Evolutionary conservation across 2,888 invertebrate species (phyloP).

Genomic region (Idaea aversata): DNA sequence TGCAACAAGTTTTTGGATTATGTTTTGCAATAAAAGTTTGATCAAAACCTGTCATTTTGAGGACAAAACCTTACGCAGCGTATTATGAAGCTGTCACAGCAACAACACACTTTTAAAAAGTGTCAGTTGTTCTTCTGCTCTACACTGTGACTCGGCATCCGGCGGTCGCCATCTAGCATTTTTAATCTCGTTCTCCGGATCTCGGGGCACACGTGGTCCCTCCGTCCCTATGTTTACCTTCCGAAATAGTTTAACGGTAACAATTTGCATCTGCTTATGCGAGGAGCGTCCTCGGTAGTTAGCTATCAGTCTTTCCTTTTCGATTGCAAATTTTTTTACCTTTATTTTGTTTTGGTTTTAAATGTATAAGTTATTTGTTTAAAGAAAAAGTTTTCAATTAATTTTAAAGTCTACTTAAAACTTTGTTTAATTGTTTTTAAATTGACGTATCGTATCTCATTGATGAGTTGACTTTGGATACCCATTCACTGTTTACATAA

Average conservation of each 20-base stretch:
- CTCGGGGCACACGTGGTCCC: constrained; percentile 64
- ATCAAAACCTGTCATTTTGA: too few species aligned
- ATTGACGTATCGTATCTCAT: constrained; percentile 3
- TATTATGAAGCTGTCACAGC: constrained; percentile 1
- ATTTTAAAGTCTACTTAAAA: background rate
- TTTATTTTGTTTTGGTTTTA: constrained; percentile 25
- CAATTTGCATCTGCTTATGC: constrained; percentile 80
- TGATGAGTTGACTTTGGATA: background rate
- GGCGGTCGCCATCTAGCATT: constrained; percentile 75
- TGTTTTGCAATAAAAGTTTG: too few species aligned
- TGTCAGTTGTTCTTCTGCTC: constrained; percentile 16
- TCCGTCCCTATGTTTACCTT: constrained; percentile 77
- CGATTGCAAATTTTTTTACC: constrained; percentile 37
- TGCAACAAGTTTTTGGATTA: too few species aligned
- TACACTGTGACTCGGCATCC: constrained; percentile 52
- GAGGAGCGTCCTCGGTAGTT: constrained; percentile 73
- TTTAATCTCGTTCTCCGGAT: constrained; percentile 77
- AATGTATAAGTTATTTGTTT: constrained; percentile 25
- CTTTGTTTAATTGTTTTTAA: background rate
- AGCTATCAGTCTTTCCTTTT: constrained; percentile 61
- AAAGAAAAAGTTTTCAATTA: background rate
- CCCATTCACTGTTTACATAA: background rate
- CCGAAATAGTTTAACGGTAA: constrained; percentile 79
- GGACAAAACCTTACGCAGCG: too few species aligned
- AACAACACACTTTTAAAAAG: background rate